Evolutionary conservation across 2,113 vertebrate genomes (phyloP).

Genomic region (Sialia sialis): DNA sequence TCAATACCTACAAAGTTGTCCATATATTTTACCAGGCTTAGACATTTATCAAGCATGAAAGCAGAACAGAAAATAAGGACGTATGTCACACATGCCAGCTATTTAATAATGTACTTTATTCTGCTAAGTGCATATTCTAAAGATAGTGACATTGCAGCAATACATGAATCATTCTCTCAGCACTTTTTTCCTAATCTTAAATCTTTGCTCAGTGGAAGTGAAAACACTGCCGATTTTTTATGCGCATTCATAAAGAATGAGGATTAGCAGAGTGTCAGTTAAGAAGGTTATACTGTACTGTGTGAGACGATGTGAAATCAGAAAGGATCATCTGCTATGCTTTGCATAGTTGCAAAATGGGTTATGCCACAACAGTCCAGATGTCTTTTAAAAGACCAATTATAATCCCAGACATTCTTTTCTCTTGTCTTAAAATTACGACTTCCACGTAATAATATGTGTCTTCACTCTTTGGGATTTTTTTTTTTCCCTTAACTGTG

Average conservation of each 20-base stretch:
- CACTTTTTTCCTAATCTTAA: neutral
- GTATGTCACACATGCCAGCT: neutral
- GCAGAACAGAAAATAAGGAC: neutral
- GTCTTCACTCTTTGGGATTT: neutral
- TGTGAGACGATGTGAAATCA: neutral
- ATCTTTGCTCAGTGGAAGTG: neutral
- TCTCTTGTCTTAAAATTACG: neutral
- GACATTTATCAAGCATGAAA: neutral
- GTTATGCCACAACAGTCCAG: neutral
- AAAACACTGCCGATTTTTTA: neutral
- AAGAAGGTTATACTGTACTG: neutral
- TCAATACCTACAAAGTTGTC: neutral
- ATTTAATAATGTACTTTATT: neutral
- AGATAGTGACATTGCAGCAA: neutral
- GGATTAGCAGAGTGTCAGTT: neutral
- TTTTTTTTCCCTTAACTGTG: neutral
- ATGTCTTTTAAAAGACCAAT: neutral
- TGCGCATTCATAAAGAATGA: neutral
- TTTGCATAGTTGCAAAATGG: neutral
- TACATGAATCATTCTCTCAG: neutral
- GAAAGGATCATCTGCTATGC: neutral
- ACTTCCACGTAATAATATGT: neutral
- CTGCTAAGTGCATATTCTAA: neutral
- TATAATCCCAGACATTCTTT: neutral
- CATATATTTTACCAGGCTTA: neutral